Percentiles rank a stretch among this genome's conserved stretches.
Evolutionary conservation across 2,113 vertebrate species (phyloP).

Genomic region (Oostethus manadensis): DNA sequence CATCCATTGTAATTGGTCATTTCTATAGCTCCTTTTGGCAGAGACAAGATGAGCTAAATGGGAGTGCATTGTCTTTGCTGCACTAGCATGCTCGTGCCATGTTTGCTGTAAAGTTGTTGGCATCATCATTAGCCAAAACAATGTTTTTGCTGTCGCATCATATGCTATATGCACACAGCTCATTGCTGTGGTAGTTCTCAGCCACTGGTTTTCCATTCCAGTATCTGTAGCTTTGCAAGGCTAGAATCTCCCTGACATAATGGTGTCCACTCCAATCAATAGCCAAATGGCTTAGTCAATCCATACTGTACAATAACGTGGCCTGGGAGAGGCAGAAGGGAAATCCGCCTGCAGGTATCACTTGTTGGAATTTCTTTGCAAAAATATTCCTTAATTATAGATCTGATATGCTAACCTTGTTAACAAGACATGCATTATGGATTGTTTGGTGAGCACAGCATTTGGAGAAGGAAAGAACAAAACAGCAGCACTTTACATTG

Average conservation of each 20-base stretch:
- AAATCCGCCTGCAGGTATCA: conserved; percentile 18
- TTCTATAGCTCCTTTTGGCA: conserved; percentile 22
- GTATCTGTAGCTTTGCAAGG: conserved; percentile 39
- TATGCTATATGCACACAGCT: conserved; percentile 44
- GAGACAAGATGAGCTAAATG: conserved; percentile 22
- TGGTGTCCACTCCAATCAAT: conserved; percentile 67
- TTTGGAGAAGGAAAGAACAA: conserved; percentile 23
- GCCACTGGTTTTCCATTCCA: conserved; percentile 47
- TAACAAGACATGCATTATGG: conserved; percentile 58
- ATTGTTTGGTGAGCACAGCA: conserved; percentile 42
- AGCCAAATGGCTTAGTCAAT: conserved; percentile 54
- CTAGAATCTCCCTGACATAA: conserved; percentile 66
- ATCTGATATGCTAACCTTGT: conserved; percentile 56
- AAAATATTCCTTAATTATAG: conserved; percentile 56
- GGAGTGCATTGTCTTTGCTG: conserved; percentile 31
- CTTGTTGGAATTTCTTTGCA: conserved; percentile 37
- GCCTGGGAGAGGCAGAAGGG: conserved; percentile 20
- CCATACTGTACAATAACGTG: conserved; percentile 49
- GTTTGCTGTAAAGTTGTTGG: conserved; percentile 15
- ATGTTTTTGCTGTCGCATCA: conserved; percentile 29
- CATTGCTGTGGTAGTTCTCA: conserved; percentile 43
- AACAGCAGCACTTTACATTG: conserved; percentile 31
- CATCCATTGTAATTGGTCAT: conserved; percentile 31
- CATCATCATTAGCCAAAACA: conserved; percentile 45
- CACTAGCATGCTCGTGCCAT: conserved; percentile 18